Evolutionary conservation across 1,140 invertebrate genomes (phyloP).

Genomic region (Pseudobourletiella spinata): DNA sequence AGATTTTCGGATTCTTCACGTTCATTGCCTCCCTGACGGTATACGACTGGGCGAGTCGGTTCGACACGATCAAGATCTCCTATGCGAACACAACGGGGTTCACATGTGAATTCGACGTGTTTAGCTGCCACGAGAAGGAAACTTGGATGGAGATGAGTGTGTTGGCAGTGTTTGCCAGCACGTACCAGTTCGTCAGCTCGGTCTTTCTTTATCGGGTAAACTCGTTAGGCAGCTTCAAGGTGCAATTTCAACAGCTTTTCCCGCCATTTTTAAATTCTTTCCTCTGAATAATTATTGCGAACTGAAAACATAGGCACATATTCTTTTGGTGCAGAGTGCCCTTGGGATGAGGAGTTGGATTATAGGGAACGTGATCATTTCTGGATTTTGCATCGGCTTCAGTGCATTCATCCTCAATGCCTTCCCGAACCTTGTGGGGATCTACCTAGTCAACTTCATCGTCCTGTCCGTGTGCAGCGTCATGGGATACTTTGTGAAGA

Average conservation of each 20-base stretch:
- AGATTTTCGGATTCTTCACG: background rate
- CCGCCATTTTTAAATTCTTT: background rate
- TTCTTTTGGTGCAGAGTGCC: background rate
- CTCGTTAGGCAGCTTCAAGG: too few species aligned
- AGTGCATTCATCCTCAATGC: background rate
- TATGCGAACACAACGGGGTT: background rate
- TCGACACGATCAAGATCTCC: background rate
- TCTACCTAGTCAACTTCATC: background rate
- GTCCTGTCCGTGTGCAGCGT: background rate
- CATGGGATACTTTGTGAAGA: background rate
- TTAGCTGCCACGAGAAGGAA: background rate
- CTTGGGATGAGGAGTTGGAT: constrained; percentile 5
- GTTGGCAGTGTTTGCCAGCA: background rate
- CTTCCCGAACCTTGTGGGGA: background rate
- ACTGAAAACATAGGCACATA: background rate
- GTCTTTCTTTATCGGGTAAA: background rate
- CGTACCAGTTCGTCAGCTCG: background rate
- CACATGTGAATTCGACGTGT: background rate
- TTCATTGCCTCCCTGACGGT: background rate
- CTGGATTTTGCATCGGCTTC: background rate
- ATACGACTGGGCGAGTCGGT: background rate
- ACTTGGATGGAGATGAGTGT: background rate
- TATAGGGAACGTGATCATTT: background rate
- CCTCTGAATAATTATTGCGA: background rate
- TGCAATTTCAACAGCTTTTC: too few species aligned